Conservation (phyloP, 2,113 vertebrate genomes). For the Epinephelus fuscoguttatus region DNA sequence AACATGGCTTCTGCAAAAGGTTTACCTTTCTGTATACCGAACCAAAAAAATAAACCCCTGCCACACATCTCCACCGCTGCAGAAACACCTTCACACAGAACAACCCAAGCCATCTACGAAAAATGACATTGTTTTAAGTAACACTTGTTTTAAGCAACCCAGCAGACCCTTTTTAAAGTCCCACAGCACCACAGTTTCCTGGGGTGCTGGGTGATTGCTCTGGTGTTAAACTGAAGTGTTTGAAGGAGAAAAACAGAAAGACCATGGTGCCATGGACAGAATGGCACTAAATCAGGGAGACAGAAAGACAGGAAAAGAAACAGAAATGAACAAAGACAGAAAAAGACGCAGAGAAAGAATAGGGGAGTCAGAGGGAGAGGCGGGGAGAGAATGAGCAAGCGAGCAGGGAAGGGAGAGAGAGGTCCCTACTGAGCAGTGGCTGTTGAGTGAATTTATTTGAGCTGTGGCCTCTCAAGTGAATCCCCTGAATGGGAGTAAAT, state of each 20-base stretch:
- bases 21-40: conserved; percentile 25
- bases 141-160: conserved; percentile 29
- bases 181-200: conserved; percentile 11
- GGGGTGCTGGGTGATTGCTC: conserved; percentile 32
- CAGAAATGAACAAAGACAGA: conserved; percentile 42
- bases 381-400: conserved; percentile 52
- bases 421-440: conserved; percentile 73
- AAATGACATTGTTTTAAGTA: conserved; percentile 32
- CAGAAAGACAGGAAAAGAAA: conserved; percentile 39
- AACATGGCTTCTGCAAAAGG: conserved; percentile 32
- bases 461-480: conserved; percentile 80
- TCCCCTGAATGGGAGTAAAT: conserved; percentile 80
- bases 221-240: conserved; percentile 33
- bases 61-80: background rate
- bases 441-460: conserved; percentile 82
- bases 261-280: conserved; percentile 5
- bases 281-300: conserved; percentile 40
- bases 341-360: conserved; percentile 28
- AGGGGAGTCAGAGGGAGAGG: conserved; percentile 31
- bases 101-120: background rate
- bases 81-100: background rate
- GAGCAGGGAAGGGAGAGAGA: conserved; percentile 35
- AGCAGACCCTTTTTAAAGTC: conserved; percentile 15
- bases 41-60: background rate
- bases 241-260: conserved; percentile 35